Conservation (phyloP, 2,797 vertebrate species). For the Pachyuromys duprasi region DNA sequence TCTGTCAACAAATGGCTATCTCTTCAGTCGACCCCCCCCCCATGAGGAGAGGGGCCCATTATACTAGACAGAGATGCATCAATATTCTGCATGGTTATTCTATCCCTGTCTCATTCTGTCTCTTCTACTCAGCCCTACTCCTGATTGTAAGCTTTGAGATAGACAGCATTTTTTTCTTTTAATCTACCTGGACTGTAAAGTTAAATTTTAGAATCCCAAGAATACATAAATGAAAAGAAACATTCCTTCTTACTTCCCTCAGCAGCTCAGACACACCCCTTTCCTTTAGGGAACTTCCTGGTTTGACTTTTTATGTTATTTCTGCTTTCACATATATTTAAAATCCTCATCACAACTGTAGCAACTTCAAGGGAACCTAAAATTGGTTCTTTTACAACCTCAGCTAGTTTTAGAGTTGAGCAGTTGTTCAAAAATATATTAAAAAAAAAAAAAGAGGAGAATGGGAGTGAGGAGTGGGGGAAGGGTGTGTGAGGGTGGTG, state of each 20-base stretch:
- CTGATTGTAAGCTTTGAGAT: background rate
- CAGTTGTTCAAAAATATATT: background rate
- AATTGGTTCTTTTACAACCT: background rate
- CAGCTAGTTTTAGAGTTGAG: background rate
- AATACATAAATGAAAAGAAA: background rate
- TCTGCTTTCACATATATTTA: background rate
- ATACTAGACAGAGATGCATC: background rate
- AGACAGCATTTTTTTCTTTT: background rate
- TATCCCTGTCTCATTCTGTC: background rate
- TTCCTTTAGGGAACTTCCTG: background rate
- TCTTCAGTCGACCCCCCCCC: background rate
- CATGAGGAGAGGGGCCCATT: background rate
- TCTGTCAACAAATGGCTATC: background rate
- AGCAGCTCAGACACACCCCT: background rate
- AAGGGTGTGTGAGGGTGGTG: too few relatives aligned
- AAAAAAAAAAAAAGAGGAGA: background rate
- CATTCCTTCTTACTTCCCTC: background rate
- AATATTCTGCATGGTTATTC: background rate
- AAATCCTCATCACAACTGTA: background rate
- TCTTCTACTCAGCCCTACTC: background rate
- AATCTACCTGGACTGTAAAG: background rate
- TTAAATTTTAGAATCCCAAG: background rate
- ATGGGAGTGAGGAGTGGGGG: too few relatives aligned
- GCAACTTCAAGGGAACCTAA: background rate
- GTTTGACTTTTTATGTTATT: background rate